Evolutionary conservation across 2,113 vertebrate species (phyloP).

Genomic region (Ascaphus truei): DNA sequence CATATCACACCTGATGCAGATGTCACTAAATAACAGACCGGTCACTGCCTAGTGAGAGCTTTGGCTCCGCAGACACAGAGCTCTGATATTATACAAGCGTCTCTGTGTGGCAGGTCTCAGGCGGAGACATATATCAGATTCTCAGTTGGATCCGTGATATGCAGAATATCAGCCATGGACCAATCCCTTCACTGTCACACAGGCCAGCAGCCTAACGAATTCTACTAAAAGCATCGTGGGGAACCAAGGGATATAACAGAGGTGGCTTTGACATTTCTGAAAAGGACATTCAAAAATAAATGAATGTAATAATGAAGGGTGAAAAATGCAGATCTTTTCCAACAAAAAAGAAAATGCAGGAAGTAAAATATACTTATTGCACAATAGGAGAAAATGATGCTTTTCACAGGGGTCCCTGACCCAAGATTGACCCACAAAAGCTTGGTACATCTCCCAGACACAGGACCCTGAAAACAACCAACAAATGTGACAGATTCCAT

Average conservation of each 20-base stretch:
- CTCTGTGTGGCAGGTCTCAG: too few species aligned
- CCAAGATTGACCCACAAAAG: slow-evolving; percentile 10
- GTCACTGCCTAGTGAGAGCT: too few species aligned
- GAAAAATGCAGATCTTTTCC: too few species aligned
- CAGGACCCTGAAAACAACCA: slow-evolving; percentile 33
- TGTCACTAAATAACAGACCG: too few species aligned
- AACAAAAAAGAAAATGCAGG: slow-evolving; percentile 11
- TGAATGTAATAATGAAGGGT: too few species aligned
- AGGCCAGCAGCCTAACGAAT: background rate
- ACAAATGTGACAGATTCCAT: slow-evolving; percentile 36
- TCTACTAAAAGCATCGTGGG: slow-evolving; percentile 28
- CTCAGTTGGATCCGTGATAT: background rate
- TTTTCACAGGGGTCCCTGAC: slow-evolving; percentile 34
- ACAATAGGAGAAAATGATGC: slow-evolving; percentile 26
- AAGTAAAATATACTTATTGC: slow-evolving; percentile 18
- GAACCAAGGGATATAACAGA: slow-evolving; percentile 14
- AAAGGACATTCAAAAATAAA: background rate
- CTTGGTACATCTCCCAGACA: slow-evolving; percentile 27
- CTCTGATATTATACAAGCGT: too few species aligned
- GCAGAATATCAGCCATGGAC: too few species aligned
- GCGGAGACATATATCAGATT: background rate
- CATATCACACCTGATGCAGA: too few species aligned
- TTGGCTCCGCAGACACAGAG: too few species aligned
- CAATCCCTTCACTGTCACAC: slow-evolving; percentile 22
- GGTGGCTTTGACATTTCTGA: background rate